Evolutionary conservation across 2,888 invertebrate species (phyloP).

Genomic region (Halictus quadricinctus): DNA sequence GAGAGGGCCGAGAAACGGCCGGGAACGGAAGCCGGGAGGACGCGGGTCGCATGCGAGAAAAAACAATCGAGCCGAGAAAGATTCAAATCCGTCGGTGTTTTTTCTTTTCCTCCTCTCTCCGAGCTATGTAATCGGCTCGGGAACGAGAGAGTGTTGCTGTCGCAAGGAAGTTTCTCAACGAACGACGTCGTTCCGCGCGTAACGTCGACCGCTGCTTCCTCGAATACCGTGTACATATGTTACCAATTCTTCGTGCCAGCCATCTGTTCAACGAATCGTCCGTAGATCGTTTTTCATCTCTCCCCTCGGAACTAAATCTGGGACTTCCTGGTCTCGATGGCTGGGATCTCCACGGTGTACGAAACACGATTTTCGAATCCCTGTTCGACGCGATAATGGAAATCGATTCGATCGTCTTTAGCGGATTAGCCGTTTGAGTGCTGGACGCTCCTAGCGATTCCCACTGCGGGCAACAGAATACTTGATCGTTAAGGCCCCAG

Average conservation of each 20-base stretch:
- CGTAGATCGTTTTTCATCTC: constrained; percentile 8
- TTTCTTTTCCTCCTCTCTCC: background rate
- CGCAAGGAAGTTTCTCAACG: background rate
- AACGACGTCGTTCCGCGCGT: background rate
- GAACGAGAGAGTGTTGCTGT: background rate
- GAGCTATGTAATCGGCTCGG: constrained; percentile 32
- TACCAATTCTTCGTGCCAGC: background rate
- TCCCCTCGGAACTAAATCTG: background rate
- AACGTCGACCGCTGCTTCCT: background rate
- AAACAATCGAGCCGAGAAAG: constrained; percentile 30
- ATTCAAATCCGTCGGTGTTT: constrained; percentile 50
- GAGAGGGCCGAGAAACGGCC: background rate
- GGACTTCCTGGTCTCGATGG: constrained; percentile 3
- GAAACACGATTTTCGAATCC: background rate
- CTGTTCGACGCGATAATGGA: background rate
- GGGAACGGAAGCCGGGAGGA: background rate
- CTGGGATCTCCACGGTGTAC: background rate
- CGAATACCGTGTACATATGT: constrained; percentile 12
- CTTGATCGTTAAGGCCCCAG: no score
- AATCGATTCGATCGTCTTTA: background rate
- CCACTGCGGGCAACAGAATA: no score
- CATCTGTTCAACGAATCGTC: constrained; percentile 14
- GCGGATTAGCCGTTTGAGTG: background rate
- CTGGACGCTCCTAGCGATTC: no score
- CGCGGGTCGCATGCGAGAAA: constrained; percentile 12